phyloP scores from a whole-genome alignment of 2,113 vertebrate species.

The Gopherus flavomarginatus region DNA sequence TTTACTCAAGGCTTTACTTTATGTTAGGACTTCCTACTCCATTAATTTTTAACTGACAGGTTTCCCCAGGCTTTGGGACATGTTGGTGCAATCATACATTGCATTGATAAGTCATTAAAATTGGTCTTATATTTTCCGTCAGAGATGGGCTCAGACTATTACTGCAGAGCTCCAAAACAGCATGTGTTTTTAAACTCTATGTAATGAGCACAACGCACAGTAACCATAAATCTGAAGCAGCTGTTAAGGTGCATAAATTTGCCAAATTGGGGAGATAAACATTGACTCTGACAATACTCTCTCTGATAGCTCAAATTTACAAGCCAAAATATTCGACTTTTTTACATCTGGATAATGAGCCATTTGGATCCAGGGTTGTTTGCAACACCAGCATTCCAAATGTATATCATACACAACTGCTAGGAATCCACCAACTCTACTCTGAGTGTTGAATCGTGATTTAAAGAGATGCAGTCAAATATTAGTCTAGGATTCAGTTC shows the following conservation, averaged over 20 bases:
- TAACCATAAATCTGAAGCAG: not conserved
- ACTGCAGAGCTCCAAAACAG: not conserved
- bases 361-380: conserved; percentile 25
- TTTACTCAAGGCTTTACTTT: conserved; percentile 78
- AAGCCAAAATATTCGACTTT: not conserved
- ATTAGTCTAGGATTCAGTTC: not conserved
- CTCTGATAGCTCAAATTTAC: not conserved
- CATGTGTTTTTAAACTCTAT: not conserved
- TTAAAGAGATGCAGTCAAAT: conserved; percentile 29
- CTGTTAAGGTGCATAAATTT: not conserved
- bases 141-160: not conserved
- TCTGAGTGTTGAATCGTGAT: not conserved
- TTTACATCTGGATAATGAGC: not conserved
- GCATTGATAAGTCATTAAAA: conserved; percentile 18
- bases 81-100: not conserved
- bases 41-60: conserved; percentile 78
- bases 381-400: conserved; percentile 8
- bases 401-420: not conserved
- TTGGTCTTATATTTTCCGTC: not conserved
- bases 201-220: not conserved
- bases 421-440: not conserved
- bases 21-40: conserved; percentile 72
- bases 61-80: conserved; percentile 53
- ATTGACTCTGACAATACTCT: not conserved
- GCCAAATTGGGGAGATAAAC: not conserved